These are phyloP conservation scores for Blastobasis lacticolella DNA, from an alignment of 2,888 invertebrate genomes.

Conservation along the genomic window DNA sequence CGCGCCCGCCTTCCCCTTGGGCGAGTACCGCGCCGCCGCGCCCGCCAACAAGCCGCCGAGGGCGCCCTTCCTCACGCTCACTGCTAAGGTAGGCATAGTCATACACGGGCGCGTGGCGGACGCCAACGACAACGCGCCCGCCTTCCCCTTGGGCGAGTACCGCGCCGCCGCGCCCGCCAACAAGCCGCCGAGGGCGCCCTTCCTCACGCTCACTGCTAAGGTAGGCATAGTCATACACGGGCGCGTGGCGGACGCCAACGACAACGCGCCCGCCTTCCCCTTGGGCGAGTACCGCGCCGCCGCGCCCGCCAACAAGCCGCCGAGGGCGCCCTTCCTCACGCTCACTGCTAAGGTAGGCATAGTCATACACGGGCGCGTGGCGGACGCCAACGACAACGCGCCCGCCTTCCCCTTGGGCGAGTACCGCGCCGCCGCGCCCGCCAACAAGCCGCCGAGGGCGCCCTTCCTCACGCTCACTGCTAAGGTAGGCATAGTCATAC, in stretches of 20 bases:
- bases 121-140: constrained; percentile 88
- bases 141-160: constrained; percentile 84
- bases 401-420: constrained; percentile 84
- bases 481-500: no score
- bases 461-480: constrained; percentile 79
- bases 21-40: constrained; percentile 85
- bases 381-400: constrained; percentile 88
- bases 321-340: constrained; percentile 60
- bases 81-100: no score
- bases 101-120: constrained; percentile 88
- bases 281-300: constrained; percentile 85
- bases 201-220: constrained; percentile 80
- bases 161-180: constrained; percentile 79
- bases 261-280: constrained; percentile 85
- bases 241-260: constrained; percentile 87
- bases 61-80: constrained; percentile 76
- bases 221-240: no score
- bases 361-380: constrained; percentile 86
- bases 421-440: constrained; percentile 83
- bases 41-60: constrained; percentile 57
- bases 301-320: constrained; percentile 68
- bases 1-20: constrained; percentile 82
- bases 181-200: constrained; percentile 41
- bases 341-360: no score
- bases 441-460: constrained; percentile 43